Evolutionary conservation across 2,888 invertebrate species (phyloP).

Genomic region (Sarcophaga rosellei): DNA sequence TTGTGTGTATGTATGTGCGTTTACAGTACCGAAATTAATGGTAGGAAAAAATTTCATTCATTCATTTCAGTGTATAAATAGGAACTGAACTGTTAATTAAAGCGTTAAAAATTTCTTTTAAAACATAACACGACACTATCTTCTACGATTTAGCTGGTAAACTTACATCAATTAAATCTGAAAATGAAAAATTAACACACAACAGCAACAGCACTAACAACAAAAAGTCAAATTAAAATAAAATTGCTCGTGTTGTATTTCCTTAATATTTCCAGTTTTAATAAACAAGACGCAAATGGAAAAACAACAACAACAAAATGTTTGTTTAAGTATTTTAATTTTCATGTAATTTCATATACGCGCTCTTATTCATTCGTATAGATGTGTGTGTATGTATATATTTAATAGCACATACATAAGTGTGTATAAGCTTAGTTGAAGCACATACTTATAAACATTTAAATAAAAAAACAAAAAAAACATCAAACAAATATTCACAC

Average conservation of each 20-base stretch:
- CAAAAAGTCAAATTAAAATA: neutral
- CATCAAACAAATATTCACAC: neutral
- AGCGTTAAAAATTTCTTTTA: too few relatives aligned
- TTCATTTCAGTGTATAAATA: too few relatives aligned
- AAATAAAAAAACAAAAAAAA: constrained; percentile 43
- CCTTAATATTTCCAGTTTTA: neutral
- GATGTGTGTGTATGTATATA: neutral
- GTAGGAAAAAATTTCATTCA: too few relatives aligned
- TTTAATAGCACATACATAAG: constrained; percentile 1
- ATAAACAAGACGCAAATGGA: neutral
- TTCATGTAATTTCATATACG: constrained; percentile 10
- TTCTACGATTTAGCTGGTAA: too few relatives aligned
- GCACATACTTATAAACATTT: constrained; percentile 42
- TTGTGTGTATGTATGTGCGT: too few relatives aligned
- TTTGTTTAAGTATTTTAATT: constrained; percentile 11
- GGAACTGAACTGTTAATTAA: too few relatives aligned
- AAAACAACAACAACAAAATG: neutral
- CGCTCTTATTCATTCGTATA: neutral
- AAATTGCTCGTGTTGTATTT: neutral
- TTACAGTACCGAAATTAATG: too few relatives aligned
- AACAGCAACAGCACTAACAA: neutral
- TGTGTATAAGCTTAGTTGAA: constrained; percentile 28
- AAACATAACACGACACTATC: too few relatives aligned
- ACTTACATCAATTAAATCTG: too few relatives aligned
- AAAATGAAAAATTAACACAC: too few relatives aligned